Evolutionary conservation across 1,140 invertebrate genomes (phyloP).

Genomic region (Bombus breviceps): DNA sequence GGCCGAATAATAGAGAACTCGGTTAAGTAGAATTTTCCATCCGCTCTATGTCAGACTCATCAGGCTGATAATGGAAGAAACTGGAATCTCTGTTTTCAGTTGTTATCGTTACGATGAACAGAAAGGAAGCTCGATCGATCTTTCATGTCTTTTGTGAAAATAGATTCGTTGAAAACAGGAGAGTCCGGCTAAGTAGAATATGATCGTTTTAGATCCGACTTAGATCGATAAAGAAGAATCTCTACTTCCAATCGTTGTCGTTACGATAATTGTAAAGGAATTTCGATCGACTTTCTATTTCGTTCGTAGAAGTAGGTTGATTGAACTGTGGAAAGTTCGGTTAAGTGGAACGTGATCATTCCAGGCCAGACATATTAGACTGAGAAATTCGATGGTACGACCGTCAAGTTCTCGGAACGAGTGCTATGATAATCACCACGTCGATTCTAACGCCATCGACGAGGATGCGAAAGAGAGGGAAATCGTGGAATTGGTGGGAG

Average conservation of each 20-base stretch:
- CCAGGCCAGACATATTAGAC: background rate
- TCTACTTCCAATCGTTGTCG: background rate
- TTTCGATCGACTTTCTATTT: background rate
- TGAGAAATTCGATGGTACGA: background rate
- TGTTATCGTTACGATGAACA: too few species aligned
- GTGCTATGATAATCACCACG: background rate
- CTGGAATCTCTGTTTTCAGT: too few species aligned
- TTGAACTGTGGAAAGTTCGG: background rate
- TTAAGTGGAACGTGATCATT: background rate
- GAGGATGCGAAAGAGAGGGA: slow-evolving; percentile 16
- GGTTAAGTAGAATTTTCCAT: too few species aligned
- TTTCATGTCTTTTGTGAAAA: too few species aligned
- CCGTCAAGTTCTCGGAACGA: too few species aligned
- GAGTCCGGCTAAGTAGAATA: too few species aligned
- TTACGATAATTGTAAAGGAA: background rate
- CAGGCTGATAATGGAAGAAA: too few species aligned
- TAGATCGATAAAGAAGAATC: background rate
- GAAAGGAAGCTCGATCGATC: background rate
- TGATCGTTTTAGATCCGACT: too few species aligned
- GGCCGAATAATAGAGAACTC: too few species aligned
- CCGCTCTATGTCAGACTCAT: too few species aligned
- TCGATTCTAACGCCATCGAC: slow-evolving; percentile 19
- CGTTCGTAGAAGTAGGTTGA: background rate
- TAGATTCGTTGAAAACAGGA: too few species aligned
- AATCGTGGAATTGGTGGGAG: slow-evolving; percentile 55